Percentiles rank a stretch among this genome's conserved stretches.
Conservation (phyloP, 2,113 vertebrate species). For the Chamaea fasciata region DNA sequence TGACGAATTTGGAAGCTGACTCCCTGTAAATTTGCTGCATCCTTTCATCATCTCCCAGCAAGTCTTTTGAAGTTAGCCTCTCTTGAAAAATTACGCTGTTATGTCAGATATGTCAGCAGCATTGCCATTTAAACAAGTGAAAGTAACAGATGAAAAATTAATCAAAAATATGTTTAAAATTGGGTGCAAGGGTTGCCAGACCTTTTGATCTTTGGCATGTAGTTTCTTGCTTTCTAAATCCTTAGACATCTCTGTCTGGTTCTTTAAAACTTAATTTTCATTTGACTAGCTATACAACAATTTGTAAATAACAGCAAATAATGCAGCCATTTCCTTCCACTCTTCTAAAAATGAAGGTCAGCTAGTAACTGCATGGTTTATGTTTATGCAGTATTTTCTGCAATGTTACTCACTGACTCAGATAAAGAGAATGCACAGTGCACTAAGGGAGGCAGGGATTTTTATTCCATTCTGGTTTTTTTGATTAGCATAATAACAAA, state of each 20-base stretch:
- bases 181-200: background rate
- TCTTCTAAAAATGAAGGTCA: background rate
- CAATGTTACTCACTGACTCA: background rate
- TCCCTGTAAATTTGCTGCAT: constrained; percentile 12
- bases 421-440: background rate
- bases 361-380: background rate
- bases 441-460: background rate
- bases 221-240: constrained; percentile 6
- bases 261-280: background rate
- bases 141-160: constrained; percentile 25
- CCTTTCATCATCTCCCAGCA: constrained; percentile 19
- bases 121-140: constrained; percentile 8
- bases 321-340: background rate
- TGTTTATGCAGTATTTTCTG: background rate
- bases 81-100: background rate
- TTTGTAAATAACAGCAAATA: constrained; percentile 13
- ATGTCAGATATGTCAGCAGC: background rate
- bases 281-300: background rate
- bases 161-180: constrained; percentile 17
- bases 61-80: constrained; percentile 1
- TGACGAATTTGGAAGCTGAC: background rate
- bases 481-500: background rate
- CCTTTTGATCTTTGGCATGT: background rate
- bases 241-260: background rate
- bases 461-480: background rate